These are phyloP conservation scores for Xanthia togata DNA, from an alignment of 2,888 invertebrate genomes.

Conservation along the genomic window DNA sequence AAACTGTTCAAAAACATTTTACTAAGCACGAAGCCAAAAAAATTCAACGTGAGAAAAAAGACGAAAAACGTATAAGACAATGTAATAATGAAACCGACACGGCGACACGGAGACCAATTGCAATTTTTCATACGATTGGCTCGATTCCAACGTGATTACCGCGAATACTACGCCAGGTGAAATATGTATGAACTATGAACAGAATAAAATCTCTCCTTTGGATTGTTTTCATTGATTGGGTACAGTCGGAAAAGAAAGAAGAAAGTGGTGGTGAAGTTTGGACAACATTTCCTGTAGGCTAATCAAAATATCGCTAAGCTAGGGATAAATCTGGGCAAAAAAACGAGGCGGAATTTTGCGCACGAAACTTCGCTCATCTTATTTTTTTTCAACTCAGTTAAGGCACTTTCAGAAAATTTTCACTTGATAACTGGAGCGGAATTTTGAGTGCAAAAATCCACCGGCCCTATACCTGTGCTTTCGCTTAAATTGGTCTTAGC, in stretches of 20 bases:
- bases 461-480: too few relatives aligned
- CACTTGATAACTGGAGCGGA: too few relatives aligned
- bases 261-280: not conserved
- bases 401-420: not conserved
- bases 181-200: constrained; percentile 78
- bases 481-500: too few relatives aligned
- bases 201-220: constrained; percentile 69
- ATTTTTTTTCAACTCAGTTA: not conserved
- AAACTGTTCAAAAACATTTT: constrained; percentile 10
- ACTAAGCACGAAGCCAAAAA: constrained; percentile 22
- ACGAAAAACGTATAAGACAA: constrained; percentile 32
- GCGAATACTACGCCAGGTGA: constrained; percentile 64
- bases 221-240: constrained; percentile 75
- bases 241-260: constrained; percentile 23
- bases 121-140: constrained; percentile 61
- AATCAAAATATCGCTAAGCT: not conserved
- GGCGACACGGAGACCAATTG: constrained; percentile 47
- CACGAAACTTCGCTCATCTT: not conserved
- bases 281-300: not conserved
- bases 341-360: not conserved
- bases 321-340: not conserved
- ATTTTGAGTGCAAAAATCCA: not conserved
- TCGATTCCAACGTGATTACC: constrained; percentile 63
- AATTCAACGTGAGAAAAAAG: not conserved
- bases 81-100: constrained; percentile 56